phyloP scores from a whole-genome alignment of 2,888 invertebrate genomes.

The Melieria picta region DNA sequence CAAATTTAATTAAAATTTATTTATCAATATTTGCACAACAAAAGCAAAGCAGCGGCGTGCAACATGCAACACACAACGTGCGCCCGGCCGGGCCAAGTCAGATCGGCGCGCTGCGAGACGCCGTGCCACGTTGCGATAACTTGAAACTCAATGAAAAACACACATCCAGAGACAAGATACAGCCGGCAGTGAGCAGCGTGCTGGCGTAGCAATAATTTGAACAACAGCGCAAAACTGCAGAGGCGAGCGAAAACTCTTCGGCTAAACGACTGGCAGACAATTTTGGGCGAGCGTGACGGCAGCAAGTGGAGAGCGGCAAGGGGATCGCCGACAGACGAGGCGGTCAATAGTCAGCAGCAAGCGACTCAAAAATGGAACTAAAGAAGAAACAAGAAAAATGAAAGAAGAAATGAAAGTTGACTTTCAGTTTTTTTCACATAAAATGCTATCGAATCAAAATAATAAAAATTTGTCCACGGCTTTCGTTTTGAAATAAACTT shows the following conservation, averaged over 20 bases:
- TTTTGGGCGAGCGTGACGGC: too few relatives aligned
- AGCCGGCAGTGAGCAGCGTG: neutral
- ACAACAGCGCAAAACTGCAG: slow-evolving; percentile 16
- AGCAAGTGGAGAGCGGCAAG: too few relatives aligned
- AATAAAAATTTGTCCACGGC: too few relatives aligned
- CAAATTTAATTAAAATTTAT: slow-evolving; percentile 10
- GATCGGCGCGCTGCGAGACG: neutral
- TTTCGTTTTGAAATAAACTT: too few relatives aligned
- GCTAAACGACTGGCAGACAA: too few relatives aligned
- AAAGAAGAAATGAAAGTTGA: too few relatives aligned
- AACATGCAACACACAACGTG: too few relatives aligned
- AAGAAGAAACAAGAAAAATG: too few relatives aligned
- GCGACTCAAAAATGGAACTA: neutral
- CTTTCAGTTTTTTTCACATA: too few relatives aligned
- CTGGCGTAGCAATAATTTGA: slow-evolving; percentile 10
- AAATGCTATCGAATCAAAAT: too few relatives aligned
- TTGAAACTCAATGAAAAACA: neutral
- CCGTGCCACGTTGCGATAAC: neutral
- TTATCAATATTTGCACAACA: slow-evolving; percentile 12
- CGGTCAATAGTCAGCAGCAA: neutral
- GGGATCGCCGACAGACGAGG: too few relatives aligned
- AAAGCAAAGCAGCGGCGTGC: neutral
- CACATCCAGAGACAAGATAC: neutral
- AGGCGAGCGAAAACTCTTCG: neutral
- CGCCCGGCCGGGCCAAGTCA: too few relatives aligned